These are phyloP conservation scores for Frieseomelitta varia DNA, from an alignment of 1,140 invertebrate genomes.

Conservation along the genomic window DNA sequence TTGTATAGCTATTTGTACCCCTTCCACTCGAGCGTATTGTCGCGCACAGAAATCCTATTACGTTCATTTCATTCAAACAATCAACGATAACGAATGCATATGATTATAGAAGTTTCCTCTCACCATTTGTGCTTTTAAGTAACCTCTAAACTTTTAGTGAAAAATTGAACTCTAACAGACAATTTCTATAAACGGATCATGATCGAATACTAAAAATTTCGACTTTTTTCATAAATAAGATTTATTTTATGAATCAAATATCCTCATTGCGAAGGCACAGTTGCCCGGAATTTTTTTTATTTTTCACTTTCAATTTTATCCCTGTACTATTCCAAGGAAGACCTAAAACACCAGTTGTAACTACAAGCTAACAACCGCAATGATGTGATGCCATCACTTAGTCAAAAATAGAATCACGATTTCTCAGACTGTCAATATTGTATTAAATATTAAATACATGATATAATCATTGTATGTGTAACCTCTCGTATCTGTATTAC, in stretches of 20 bases:
- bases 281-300: not conserved
- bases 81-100: not conserved
- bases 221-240: not conserved
- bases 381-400: conserved; percentile 11
- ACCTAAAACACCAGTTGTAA: not conserved
- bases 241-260: not conserved
- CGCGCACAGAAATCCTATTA: not conserved
- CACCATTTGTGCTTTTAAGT: conserved; percentile 50
- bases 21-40: conserved; percentile 18
- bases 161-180: too few species aligned
- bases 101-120: conserved; percentile 8
- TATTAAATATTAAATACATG: not conserved
- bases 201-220: not conserved
- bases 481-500: not conserved
- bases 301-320: conserved; percentile 38
- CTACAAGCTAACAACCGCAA: not conserved
- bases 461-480: not conserved
- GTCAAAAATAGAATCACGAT: conserved; percentile 18
- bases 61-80: not conserved
- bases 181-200: not conserved
- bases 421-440: not conserved
- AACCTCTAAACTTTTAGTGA: not conserved
- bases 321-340: not conserved
- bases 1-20: conserved; percentile 46
- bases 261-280: not conserved